Evolutionary conservation across 1,140 invertebrate species (phyloP), one percentile per base, ranked within the genome.

Genomic region (Protaetia brevitarsis): DNA sequence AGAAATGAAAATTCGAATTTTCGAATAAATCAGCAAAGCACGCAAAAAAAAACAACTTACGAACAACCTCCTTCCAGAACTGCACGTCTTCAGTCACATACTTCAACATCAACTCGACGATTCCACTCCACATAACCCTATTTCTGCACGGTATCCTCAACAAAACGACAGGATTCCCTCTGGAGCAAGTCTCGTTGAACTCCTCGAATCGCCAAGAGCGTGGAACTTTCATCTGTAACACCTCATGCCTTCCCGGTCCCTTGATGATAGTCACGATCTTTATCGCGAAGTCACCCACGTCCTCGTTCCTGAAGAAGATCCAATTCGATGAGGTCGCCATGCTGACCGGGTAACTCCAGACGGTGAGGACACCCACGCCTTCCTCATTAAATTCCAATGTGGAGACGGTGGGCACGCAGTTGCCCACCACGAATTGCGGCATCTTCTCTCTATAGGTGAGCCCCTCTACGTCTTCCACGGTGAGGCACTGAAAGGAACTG

Each of bases 211-310:
- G n/a, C 67, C n/a, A n/a, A n/a, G n/a, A n/a, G n/a, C n/a, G 28
- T 10, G 70, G 74, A 19, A 75, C 6, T 2, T 16, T n/a, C 1
- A 72, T 28, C n/a, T 8, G 5, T 31, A 62, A 66, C 6, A 67
- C 30, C 59, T 45, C 29, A 29, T 67, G 37, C 8, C 59, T 8
- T 8, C 19, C 10, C 23, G 37, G 2, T 29, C 34, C n/a, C 62
- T 65, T 63, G 4, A 37, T 31, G 1, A 26, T 58, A 2, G 68
- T 68, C 0, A 41, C 30, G 7, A 77, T 31, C 11, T 69, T 66
- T 1, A 75, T 63, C 7, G 71, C 70, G 41, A 74, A 77, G 68
- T 74, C 74, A 2, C 75, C 75, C n/a, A 72, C 45, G 23, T 69
- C 67, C 23, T 45, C 36, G 59, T 73, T 72, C 19, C 60, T 45